phyloP scores from a whole-genome alignment of 2,797 vertebrate species.

The Xiphophorus birchmanni region DNA sequence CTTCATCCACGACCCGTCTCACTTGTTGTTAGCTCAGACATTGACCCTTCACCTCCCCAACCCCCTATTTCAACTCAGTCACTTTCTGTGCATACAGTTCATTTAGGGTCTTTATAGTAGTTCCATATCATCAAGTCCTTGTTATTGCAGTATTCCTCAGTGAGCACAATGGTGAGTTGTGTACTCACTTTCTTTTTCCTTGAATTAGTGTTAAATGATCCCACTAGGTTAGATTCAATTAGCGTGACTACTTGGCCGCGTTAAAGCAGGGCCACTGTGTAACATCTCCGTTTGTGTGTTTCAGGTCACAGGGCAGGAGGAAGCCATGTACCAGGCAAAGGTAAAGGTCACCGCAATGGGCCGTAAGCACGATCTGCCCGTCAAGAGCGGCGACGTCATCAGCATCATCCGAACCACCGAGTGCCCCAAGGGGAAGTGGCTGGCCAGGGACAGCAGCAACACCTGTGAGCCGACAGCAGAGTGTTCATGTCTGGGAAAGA shows the following conservation, averaged over 20 bases:
- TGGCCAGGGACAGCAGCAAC: slow-evolving; percentile 75
- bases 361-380: slow-evolving; percentile 66
- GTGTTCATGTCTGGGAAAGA: background rate
- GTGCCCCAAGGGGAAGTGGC: slow-evolving; percentile 77
- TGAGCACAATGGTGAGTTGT: background rate
- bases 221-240: background rate
- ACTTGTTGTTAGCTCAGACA: background rate
- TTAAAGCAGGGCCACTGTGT: background rate
- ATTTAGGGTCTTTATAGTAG: background rate
- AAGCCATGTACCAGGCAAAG: slow-evolving; percentile 68
- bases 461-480: slow-evolving; percentile 79
- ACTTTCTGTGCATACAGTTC: background rate
- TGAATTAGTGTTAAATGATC: background rate
- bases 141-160: background rate
- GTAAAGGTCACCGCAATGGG: slow-evolving; percentile 64
- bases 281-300: slow-evolving; percentile 2
- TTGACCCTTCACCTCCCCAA: background rate
- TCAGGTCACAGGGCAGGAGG: slow-evolving; percentile 81
- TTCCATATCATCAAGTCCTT: background rate
- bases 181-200: background rate
- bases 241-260: background rate
- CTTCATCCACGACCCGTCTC: background rate
- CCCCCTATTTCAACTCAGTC: background rate
- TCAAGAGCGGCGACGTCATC: slow-evolving; percentile 71
- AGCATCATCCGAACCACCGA: slow-evolving; percentile 74